Percentiles rank a stretch among this genome's conserved stretches.
These are phyloP conservation scores for Eremobia ochroleuca DNA, from an alignment of 2,888 invertebrate species.

Conservation along the genomic window DNA sequence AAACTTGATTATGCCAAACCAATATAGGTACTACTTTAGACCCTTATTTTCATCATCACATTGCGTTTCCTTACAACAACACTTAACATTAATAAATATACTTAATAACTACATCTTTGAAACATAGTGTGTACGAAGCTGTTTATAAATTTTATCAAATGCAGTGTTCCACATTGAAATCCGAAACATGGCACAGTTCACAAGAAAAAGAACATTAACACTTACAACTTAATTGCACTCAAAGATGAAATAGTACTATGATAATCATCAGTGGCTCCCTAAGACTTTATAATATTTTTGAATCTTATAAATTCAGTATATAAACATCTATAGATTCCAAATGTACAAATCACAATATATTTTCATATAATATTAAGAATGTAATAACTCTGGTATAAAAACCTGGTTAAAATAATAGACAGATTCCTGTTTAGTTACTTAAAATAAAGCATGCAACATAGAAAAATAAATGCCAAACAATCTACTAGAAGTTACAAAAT, in stretches of 20 bases:
- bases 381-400: slow-evolving; percentile 49
- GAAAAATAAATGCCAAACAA: slow-evolving; percentile 74
- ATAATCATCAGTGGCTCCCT: slow-evolving; percentile 58
- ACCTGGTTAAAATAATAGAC: slow-evolving; percentile 47
- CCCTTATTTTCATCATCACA: slow-evolving; percentile 89
- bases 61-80: slow-evolving; percentile 86
- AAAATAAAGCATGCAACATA: slow-evolving; percentile 63
- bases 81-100: slow-evolving; percentile 78
- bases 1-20: slow-evolving; percentile 83
- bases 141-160: slow-evolving; percentile 67
- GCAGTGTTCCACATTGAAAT: slow-evolving; percentile 71
- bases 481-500: slow-evolving; percentile 66
- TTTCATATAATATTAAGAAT: slow-evolving; percentile 53
- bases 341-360: slow-evolving; percentile 64
- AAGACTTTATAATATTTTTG: slow-evolving; percentile 56
- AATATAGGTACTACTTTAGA: slow-evolving; percentile 84
- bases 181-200: slow-evolving; percentile 83
- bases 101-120: slow-evolving; percentile 74
- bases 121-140: slow-evolving; percentile 69
- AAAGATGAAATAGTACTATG: slow-evolving; percentile 66
- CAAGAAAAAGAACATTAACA: slow-evolving; percentile 72
- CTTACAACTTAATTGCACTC: slow-evolving; percentile 82
- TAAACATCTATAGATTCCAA: slow-evolving; percentile 59
- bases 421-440: slow-evolving; percentile 40
- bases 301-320: slow-evolving; percentile 64